Evolutionary conservation across 2,888 invertebrate species (phyloP).

Genomic region (Drosophila meridiana): DNA sequence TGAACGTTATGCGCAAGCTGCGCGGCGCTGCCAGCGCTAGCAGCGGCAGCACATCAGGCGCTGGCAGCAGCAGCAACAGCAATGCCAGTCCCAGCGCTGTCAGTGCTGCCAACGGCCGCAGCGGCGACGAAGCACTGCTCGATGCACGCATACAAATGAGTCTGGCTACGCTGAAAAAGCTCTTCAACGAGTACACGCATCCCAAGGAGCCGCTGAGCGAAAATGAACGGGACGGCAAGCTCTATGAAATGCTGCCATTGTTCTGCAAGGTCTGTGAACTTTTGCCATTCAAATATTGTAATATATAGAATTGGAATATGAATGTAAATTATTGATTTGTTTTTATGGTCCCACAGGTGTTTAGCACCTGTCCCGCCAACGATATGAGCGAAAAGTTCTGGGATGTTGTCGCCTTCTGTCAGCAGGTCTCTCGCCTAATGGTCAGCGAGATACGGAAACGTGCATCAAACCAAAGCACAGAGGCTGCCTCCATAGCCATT

Average conservation of each 20-base stretch:
- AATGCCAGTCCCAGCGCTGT: constrained; percentile 73
- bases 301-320: not conserved
- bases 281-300: not conserved
- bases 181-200: constrained; percentile 97
- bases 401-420: constrained; percentile 97
- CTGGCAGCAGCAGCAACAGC: constrained; percentile 72
- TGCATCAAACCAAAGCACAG: constrained; percentile 98
- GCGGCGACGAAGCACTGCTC: constrained; percentile 85
- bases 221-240: constrained; percentile 94
- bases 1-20: constrained; percentile 97
- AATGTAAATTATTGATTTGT: not conserved
- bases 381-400: constrained; percentile 99
- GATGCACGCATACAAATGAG: constrained; percentile 94
- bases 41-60: constrained; percentile 53
- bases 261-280: constrained; percentile 94
- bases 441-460: constrained; percentile 96
- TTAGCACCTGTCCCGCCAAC: constrained; percentile 95
- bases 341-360: constrained; percentile 88
- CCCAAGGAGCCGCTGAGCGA: constrained; percentile 92
- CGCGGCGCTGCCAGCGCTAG: constrained; percentile 85
- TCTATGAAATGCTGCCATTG: constrained; percentile 98
- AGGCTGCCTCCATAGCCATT: constrained; percentile 98
- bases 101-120: constrained; percentile 86
- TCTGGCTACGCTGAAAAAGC: constrained; percentile 97
- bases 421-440: constrained; percentile 97